A percentile compares a stretch with the other conserved stretches of the same genome.
Evolutionary conservation across 2,888 invertebrate species (phyloP).

Genomic region (Carcina quercana): DNA sequence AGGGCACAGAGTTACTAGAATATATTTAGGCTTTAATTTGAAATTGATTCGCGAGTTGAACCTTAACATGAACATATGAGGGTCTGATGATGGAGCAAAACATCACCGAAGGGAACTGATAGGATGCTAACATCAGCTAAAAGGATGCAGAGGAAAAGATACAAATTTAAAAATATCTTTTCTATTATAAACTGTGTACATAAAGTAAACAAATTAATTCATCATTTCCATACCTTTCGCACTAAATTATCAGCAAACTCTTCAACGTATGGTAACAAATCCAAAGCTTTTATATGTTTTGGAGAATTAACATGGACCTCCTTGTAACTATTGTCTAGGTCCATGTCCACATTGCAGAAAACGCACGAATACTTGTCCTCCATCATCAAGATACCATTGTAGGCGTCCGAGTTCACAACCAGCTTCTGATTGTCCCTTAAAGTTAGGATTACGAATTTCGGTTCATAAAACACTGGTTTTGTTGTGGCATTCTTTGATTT

Average conservation of each 20-base stretch:
- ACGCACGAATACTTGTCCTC: constrained; percentile 38
- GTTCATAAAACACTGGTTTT: constrained; percentile 8
- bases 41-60: no score
- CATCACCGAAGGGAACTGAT: no score
- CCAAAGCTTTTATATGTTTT: constrained; percentile 29
- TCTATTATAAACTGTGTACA: no score
- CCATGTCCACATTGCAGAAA: constrained; percentile 34
- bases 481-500: neutral
- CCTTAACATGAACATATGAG: no score
- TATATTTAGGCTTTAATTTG: no score
- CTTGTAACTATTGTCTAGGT: constrained; percentile 25
- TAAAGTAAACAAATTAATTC: no score
- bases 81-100: no score
- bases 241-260: constrained; percentile 39
- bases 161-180: no score
- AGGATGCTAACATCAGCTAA: no score
- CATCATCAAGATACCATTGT: constrained; percentile 39
- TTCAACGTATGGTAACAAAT: constrained; percentile 33
- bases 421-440: constrained; percentile 36
- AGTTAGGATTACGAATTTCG: constrained; percentile 38
- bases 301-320: constrained; percentile 31
- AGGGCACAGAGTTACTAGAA: no score
- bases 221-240: constrained; percentile 43
- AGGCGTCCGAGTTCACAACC: constrained; percentile 43
- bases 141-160: no score